Percentiles rank a stretch among this genome's conserved stretches.
Conservation (phyloP, 2,113 vertebrate genomes). For the Toxotes chatareus region DNA sequence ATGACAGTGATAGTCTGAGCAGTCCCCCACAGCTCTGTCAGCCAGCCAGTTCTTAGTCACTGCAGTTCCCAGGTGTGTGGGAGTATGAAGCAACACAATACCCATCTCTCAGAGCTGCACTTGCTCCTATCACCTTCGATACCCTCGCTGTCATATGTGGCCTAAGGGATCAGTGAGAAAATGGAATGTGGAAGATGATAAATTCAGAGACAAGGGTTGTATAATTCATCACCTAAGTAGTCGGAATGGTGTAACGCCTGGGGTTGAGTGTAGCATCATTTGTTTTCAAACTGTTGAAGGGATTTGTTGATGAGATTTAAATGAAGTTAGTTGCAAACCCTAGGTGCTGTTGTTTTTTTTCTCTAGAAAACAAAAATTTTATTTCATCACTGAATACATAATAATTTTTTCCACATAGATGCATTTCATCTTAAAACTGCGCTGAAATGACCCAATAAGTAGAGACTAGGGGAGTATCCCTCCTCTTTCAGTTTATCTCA, state of each 20-base stretch:
- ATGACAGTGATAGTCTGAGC: conserved; percentile 19
- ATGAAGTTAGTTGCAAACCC: not conserved
- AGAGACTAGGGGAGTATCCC: conserved; percentile 6
- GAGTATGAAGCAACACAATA: conserved; percentile 33
- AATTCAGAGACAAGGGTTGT: not conserved
- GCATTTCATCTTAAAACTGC: conserved; percentile 2
- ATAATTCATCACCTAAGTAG: not conserved
- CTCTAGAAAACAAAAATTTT: not conserved
- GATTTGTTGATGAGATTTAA: not conserved
- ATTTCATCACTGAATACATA: not conserved
- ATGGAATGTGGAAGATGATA: not conserved
- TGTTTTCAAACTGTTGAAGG: not conserved
- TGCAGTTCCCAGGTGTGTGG: conserved; percentile 52
- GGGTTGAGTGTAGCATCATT: conserved; percentile 11
- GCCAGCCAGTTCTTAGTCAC: conserved; percentile 11
- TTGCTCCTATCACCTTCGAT: not conserved
- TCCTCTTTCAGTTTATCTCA: conserved; percentile 41
- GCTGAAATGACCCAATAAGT: not conserved
- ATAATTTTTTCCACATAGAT: not conserved
- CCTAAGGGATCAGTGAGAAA: conserved; percentile 15
- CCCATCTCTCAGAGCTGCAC: conserved; percentile 9
- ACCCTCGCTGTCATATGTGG: conserved; percentile 2
- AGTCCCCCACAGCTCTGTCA: conserved; percentile 24
- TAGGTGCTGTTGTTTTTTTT: not conserved
- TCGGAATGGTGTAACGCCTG: not conserved